A percentile compares a stretch with the other conserved stretches of the same genome.
Conservation (phyloP, 2,797 vertebrate species). For the Fundulus diaphanus region DNA sequence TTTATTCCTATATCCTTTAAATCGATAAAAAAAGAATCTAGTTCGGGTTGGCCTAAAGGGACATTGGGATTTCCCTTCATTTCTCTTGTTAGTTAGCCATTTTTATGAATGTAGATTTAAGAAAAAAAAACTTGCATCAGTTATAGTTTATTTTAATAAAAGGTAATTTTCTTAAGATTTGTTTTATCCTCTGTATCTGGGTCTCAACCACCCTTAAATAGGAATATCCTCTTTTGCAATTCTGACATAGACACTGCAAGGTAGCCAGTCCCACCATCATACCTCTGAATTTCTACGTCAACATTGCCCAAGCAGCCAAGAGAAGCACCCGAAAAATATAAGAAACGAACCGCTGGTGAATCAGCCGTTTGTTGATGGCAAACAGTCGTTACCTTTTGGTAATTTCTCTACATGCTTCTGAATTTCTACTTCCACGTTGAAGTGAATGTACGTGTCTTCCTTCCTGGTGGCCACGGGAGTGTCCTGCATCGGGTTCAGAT, state of each 20-base stretch:
- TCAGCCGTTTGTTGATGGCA: background rate
- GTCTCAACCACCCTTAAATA: too few relatives aligned
- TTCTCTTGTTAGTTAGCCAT: too few relatives aligned
- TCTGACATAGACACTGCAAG: background rate
- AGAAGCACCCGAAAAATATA: background rate
- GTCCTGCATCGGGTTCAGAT: slow-evolving; percentile 94
- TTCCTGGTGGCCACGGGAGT: slow-evolving; percentile 94
- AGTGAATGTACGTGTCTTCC: slow-evolving; percentile 96
- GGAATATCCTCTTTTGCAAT: too few relatives aligned
- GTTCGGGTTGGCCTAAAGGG: too few relatives aligned
- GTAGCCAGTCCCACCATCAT: background rate
- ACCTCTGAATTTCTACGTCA: background rate
- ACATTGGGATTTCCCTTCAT: too few relatives aligned
- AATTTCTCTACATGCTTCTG: slow-evolving; percentile 97
- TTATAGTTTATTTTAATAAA: too few relatives aligned
- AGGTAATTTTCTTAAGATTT: too few relatives aligned
- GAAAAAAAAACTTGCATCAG: too few relatives aligned
- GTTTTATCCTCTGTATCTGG: too few relatives aligned
- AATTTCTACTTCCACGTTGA: slow-evolving; percentile 94
- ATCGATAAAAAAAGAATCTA: too few relatives aligned
- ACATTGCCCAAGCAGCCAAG: background rate
- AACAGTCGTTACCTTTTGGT: slow-evolving; percentile 88
- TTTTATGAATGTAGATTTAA: too few relatives aligned
- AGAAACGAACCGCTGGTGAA: background rate
- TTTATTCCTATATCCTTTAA: too few relatives aligned